Percentiles rank a stretch among this genome's conserved stretches.
Evolutionary conservation across 37 sponge, comb jelly and placozoan species (phyloP).

Genomic region (Spongilla lacustris): DNA sequence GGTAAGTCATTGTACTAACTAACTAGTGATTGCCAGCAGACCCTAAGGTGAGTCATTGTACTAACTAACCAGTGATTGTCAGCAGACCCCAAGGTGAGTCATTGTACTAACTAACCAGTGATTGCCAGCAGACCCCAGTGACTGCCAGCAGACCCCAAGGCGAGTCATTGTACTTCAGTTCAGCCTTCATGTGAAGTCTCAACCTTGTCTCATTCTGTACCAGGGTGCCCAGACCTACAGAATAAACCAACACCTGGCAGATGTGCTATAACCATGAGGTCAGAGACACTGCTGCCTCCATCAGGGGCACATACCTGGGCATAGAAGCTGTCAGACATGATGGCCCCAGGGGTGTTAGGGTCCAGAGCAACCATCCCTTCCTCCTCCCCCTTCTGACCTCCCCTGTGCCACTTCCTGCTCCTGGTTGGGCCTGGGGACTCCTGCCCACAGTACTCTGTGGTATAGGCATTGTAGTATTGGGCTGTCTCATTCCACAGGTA

Average conservation of each 20-base stretch:
- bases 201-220: constrained; percentile 5
- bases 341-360: constrained; percentile 23
- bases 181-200: constrained; percentile 12
- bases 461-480: constrained; percentile 41
- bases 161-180: not conserved
- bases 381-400: too few species aligned
- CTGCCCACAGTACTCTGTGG: constrained; percentile 7
- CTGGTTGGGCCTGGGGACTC: not conserved
- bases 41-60: too few species aligned
- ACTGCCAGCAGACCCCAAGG: not conserved
- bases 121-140: too few species aligned
- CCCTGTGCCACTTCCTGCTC: not conserved
- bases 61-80: too few species aligned
- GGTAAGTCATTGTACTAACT: too few species aligned
- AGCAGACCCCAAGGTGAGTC: too few species aligned
- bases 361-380: not conserved
- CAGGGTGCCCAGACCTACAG: constrained; percentile 8
- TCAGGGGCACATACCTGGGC: too few species aligned
- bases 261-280: too few species aligned
- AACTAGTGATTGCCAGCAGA: too few species aligned
- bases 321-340: constrained; percentile 43
- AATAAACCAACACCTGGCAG: constrained; percentile 4
- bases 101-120: too few species aligned
- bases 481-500: constrained; percentile 35
- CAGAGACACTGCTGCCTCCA: too few species aligned